Base-by-base conservation (phyloP, 2,888 invertebrate genomes). In the Eudemis profundana region DNA sequence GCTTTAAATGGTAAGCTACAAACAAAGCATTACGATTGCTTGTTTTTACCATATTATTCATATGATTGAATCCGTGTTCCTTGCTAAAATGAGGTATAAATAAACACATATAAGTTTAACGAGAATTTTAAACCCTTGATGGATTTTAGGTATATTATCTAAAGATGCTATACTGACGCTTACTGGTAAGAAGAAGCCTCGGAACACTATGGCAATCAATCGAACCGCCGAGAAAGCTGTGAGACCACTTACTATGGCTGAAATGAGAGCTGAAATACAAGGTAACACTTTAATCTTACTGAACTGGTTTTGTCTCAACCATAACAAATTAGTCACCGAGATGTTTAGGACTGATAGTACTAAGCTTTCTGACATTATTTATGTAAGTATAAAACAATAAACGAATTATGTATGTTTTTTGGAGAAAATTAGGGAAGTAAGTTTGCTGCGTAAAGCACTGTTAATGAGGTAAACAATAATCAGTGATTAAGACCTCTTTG, bases 161-260 rank as follows among this genome's bases (percentile, higher is more conserved):
- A 81, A 83, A 69, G 81, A 86, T 53, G 72, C 77, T 10, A 77
- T 83, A 27, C 76, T 75, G 29, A 75, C 73, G 7, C 72, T 85
- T 12, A 85, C 86, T 4, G 79, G 75, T 2, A 82, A 78, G 67
- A 89, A 89, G 63, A 76, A 84, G 54, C 78, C 83, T 12, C 76
- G 82, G 3, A 68, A 72, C 7, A 83, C 79, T 2, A 74, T 78
- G 17, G 70, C 69, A 10, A 73, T 77, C 5, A 75, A 79, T n/a
- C 76, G 74, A 2, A 87, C 86, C 10, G 61, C 79, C 36, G 85
- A 82, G 51, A 88, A 85, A 68, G 68, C 71, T 4, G 8, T 76
- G 0, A 87, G 82, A 70, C 87, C 89, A 1, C 69, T 87, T 64
- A 88, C 86, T 23, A 75, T 87, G 4, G 88, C 86, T 10, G 85